These are phyloP conservation scores for Catocala nupta DNA, from an alignment of 2,888 invertebrate genomes.

Conservation along the genomic window DNA sequence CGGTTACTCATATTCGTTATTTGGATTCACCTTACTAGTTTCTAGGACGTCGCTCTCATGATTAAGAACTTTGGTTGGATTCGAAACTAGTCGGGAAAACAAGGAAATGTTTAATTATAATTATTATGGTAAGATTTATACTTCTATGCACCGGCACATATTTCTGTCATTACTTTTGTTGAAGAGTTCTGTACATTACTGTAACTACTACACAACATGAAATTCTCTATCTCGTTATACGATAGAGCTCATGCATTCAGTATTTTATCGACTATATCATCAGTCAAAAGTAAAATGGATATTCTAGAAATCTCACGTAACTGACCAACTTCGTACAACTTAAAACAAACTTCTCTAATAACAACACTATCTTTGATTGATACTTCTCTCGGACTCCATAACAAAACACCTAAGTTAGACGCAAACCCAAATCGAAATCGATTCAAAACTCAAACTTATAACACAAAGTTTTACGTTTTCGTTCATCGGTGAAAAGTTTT, in stretches of 20 bases:
- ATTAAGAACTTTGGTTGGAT: no score
- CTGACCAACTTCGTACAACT: constrained; percentile 11
- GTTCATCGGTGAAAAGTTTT: constrained; percentile 49
- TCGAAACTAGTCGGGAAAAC: no score
- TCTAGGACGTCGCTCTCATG: no score
- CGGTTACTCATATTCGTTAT: no score
- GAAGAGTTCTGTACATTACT: no score
- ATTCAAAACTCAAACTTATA: constrained; percentile 50
- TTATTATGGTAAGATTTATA: no score
- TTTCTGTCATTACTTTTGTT: no score
- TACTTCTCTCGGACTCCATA: constrained; percentile 45
- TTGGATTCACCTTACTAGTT: no score
- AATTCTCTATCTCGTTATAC: not conserved
- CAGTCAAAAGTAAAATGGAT: constrained; percentile 15
- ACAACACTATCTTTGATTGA: constrained; percentile 52
- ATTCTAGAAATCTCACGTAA: constrained; percentile 26
- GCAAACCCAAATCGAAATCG: constrained; percentile 45
- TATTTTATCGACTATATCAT: constrained; percentile 3
- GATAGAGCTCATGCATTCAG: not conserved
- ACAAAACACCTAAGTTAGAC: constrained; percentile 51
- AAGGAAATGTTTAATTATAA: no score
- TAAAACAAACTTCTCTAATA: constrained; percentile 30
- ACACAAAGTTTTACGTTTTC: constrained; percentile 55
- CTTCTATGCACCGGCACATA: no score
- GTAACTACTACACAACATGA: not conserved